Evolutionary conservation across 1,140 invertebrate species (phyloP), one percentile per base, ranked within the genome.

Genomic region (Drosophila lacertosa): DNA sequence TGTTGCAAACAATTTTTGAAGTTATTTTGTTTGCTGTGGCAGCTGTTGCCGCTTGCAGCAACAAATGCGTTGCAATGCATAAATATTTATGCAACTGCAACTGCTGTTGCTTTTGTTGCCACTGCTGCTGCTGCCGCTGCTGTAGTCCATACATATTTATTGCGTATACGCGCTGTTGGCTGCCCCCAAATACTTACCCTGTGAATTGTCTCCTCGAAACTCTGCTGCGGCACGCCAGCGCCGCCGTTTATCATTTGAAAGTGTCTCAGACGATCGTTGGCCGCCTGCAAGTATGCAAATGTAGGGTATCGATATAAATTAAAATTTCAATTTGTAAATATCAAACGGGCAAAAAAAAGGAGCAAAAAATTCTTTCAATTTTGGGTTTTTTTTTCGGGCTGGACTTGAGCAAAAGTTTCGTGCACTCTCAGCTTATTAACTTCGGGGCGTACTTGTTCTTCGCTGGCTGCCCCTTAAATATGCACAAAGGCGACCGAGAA

Each of bases 131-230:
- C 24, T 3, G 4, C 9, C 13, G 26, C 10, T 15, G 45, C 29
- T 20, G 29, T 9, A 54, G 15, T 20, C 40, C 51, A 53, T 69
- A 50, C 57, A 65, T 71, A 72, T 73, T 74, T 55, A 76, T 79
- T 40, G 55, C 40, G 64, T 60, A 74, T 74, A 74, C 70, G 65
- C 65, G 33, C 9, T 22, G 53, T 35, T 26, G 44, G 16, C 42
- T 37, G 16, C 18, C 11, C 18, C 33, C 13, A 22, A 16, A n/a
- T 26, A 84, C 93, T 94, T 93, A 96, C 95, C 94, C 95, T 95
- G 91, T 96, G 95, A 90, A 96, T 96, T 74, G 95, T 96, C 92
- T 96, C 95, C 93, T 96, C 96, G 91, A 96, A 96, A 90, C 95
- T 95, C 91, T 95, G 95, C 69, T 95, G 94, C 86, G 95, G 94